A percentile compares a stretch with the other conserved stretches of the same genome.
phyloP scores from a whole-genome alignment of 2,888 invertebrate genomes.

The Megalurothrips usitatus region DNA sequence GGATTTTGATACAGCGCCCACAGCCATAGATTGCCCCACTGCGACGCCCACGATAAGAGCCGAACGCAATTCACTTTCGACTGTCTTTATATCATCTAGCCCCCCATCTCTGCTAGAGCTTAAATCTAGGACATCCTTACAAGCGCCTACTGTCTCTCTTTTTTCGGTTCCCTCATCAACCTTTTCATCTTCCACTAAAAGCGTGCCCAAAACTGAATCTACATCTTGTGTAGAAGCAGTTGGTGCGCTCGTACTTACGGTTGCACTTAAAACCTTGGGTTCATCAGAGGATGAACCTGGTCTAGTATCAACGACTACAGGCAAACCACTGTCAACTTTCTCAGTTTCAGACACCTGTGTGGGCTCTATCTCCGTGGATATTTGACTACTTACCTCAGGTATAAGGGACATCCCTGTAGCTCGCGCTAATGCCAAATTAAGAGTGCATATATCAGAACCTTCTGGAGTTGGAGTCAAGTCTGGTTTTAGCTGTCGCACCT shows the following conservation, averaged over 20 bases:
- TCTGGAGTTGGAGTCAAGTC: conserved; percentile 52
- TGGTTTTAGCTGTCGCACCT: conserved; percentile 51
- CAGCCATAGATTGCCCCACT: neutral
- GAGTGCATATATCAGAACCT: conserved; percentile 44
- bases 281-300: neutral
- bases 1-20: neutral
- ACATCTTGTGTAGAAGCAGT: conserved; percentile 8
- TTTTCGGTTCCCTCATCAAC: neutral
- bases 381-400: neutral
- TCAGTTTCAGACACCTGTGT: neutral
- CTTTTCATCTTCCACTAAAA: neutral
- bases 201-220: conserved; percentile 7
- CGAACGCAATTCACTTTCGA: neutral
- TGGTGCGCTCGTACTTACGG: neutral
- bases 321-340: neutral
- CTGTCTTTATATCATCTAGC: neutral
- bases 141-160: neutral
- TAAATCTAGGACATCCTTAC: too few relatives aligned
- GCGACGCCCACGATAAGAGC: neutral
- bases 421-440: conserved; percentile 39
- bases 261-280: conserved; percentile 6
- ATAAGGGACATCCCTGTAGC: neutral
- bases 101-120: neutral
- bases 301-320: neutral
- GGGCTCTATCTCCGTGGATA: neutral